A percentile compares a stretch with the other conserved stretches of the same genome.
Evolutionary conservation across 2,113 vertebrate species (phyloP).

Genomic region (Tursiops truncatus): DNA sequence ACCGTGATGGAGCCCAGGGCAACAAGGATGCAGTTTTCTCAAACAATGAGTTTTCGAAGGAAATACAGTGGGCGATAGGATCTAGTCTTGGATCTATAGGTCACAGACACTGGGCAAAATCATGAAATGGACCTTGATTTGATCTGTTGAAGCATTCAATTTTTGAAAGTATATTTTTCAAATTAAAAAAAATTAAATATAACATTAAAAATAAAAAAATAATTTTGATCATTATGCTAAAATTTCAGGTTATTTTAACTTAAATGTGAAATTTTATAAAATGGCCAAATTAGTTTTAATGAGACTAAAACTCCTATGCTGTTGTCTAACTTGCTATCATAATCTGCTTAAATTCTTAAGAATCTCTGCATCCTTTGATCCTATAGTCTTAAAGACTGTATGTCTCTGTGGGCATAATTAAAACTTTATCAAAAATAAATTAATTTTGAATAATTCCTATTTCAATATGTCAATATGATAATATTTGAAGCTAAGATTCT

Average conservation of each 20-base stretch:
- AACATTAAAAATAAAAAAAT: not conserved
- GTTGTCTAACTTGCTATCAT: not conserved
- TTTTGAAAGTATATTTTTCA: not conserved
- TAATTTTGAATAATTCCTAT: constrained; percentile 26
- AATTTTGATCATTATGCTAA: not conserved
- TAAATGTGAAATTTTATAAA: constrained; percentile 4
- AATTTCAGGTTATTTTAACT: constrained; percentile 19
- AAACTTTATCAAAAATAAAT: constrained; percentile 43
- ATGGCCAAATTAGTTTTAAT: not conserved
- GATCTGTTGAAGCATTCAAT: not conserved
- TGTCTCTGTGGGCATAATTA: constrained; percentile 1
- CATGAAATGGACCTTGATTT: not conserved
- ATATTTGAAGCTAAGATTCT: constrained; percentile 24
- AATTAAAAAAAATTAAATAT: not conserved
- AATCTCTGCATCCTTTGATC: not conserved
- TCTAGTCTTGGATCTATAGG: not conserved
- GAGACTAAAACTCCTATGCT: not conserved
- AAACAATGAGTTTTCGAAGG: not conserved
- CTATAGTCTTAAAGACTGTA: not conserved
- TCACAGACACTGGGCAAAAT: not conserved
- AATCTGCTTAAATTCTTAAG: constrained; percentile 12
- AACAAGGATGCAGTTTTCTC: not conserved
- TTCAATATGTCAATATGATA: not conserved
- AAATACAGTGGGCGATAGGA: not conserved
- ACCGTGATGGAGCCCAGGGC: not conserved